Conservation (phyloP, 2,888 invertebrate genomes). For the Trissoscelio sp. region DNA sequence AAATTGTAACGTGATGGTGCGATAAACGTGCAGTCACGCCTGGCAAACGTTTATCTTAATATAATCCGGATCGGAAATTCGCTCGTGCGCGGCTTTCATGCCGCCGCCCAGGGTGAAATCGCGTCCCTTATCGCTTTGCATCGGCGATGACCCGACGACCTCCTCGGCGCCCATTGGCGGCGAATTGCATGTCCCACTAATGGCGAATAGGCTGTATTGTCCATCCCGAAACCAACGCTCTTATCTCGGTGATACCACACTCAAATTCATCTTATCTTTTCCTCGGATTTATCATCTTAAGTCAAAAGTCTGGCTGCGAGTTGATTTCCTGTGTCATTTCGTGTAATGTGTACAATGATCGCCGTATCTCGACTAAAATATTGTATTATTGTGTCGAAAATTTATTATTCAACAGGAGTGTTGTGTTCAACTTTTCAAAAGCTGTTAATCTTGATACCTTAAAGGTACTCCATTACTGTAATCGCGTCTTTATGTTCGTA, state of each 20-base stretch:
- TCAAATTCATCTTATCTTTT: slow-evolving; percentile 62
- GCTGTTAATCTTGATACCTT: slow-evolving; percentile 51
- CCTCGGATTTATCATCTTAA: slow-evolving; percentile 53
- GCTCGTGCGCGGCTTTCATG: slow-evolving; percentile 69
- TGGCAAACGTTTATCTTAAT: slow-evolving; percentile 80
- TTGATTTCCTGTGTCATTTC: slow-evolving; percentile 45
- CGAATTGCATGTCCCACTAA: slow-evolving; percentile 76
- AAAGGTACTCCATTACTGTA: slow-evolving; percentile 41
- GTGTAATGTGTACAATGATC: slow-evolving; percentile 39
- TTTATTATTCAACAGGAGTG: slow-evolving; percentile 34
- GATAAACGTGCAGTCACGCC: slow-evolving; percentile 68
- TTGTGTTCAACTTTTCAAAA: slow-evolving; percentile 31
- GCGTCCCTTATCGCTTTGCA: slow-evolving; percentile 77
- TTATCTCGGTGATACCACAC: slow-evolving; percentile 49
- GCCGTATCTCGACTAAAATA: slow-evolving; percentile 36
- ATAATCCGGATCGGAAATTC: slow-evolving; percentile 81
- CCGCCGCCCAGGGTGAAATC: slow-evolving; percentile 79
- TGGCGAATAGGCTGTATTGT: slow-evolving; percentile 69
- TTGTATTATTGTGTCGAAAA: slow-evolving; percentile 35
- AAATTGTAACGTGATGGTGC: slow-evolving; percentile 78
- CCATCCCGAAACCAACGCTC: slow-evolving; percentile 48
- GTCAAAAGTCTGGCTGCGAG: slow-evolving; percentile 35
- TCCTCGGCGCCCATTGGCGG: slow-evolving; percentile 78
- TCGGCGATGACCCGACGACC: slow-evolving; percentile 76
- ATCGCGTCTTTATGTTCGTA: slow-evolving; percentile 31